Base-by-base conservation (phyloP, 2,888 invertebrate genomes). In the Apoda limacodes region DNA sequence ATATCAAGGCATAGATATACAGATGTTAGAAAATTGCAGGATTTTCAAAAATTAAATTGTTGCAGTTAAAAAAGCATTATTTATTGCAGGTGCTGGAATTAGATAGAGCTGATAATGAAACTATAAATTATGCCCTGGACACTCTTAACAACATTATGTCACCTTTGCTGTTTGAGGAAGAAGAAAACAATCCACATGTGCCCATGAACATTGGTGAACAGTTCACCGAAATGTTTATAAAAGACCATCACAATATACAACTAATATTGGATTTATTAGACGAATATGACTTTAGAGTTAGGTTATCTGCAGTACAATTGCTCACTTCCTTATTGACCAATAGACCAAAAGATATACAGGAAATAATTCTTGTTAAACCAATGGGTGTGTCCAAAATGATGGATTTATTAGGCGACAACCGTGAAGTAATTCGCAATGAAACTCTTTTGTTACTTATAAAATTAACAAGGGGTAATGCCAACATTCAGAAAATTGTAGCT, bases 401-500 rank as follows among this genome's bases (percentile, higher is more conserved):
- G 93, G 99, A 99, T 69, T 82, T 99, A 9, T 74, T 99, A 7
- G 87, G 89, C 3, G 99, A 99, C 50, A 92, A 90, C 32, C 84
- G 98, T 46, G 98, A 99, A 82, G 93, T 98, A 1, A 92, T 98
- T 35, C 81, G 98, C 39, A 98, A 98, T 62, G 97, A 98, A 76
- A 94, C 95, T 0, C 72, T 99, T 6, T 70, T 99, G 4, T 76
- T 99, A 26, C 82, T 99, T 0, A 93, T 93, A 41, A 93, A 95
- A 53, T 71, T 99, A 47, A 98, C 98, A 0, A 92, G 82, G 52
- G 91, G 92, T 9, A 98, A 99, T 75, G 93, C 96, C 0, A 98
- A 96, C 64, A 95, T 98, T 51, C 98, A 98, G 66, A 99, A 98
- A 76, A 98, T 99, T 52, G 96, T 99, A 0, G 98, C 98, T 0